These are phyloP conservation scores for Diplodus sargus DNA, from an alignment of 2,797 vertebrate species.

Conservation along the genomic window DNA sequence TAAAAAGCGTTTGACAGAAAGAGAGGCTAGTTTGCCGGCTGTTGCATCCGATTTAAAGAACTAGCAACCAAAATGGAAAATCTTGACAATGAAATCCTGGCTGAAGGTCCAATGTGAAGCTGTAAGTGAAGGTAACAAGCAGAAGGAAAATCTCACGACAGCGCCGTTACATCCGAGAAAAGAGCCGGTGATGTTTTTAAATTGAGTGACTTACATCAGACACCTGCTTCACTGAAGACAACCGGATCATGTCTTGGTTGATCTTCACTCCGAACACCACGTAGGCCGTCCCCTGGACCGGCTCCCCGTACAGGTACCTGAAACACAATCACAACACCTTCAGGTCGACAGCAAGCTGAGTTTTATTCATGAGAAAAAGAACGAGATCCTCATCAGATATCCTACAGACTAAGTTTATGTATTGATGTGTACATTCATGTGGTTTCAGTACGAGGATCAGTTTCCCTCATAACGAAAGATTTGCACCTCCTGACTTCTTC, in stretches of 20 bases:
- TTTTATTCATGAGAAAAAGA: no score
- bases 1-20: neutral
- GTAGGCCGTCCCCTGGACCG: slow-evolving; percentile 82
- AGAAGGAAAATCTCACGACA: neutral
- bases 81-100: neutral
- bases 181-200: neutral
- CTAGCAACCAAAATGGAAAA: neutral
- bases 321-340: neutral
- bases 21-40: no score
- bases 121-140: no score
- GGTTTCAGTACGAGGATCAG: neutral
- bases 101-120: neutral
- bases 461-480: neutral
- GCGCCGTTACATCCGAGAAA: neutral
- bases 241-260: slow-evolving; percentile 74
- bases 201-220: slow-evolving; percentile 71
- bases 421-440: neutral
- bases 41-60: neutral
- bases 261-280: slow-evolving; percentile 83
- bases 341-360: neutral
- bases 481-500: neutral
- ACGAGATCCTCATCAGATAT: neutral
- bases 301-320: slow-evolving; percentile 82
- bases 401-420: no score
- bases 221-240: slow-evolving; percentile 80